Conservation (phyloP, 2,113 vertebrate genomes). For the Gnathochromis pfefferi region DNA sequence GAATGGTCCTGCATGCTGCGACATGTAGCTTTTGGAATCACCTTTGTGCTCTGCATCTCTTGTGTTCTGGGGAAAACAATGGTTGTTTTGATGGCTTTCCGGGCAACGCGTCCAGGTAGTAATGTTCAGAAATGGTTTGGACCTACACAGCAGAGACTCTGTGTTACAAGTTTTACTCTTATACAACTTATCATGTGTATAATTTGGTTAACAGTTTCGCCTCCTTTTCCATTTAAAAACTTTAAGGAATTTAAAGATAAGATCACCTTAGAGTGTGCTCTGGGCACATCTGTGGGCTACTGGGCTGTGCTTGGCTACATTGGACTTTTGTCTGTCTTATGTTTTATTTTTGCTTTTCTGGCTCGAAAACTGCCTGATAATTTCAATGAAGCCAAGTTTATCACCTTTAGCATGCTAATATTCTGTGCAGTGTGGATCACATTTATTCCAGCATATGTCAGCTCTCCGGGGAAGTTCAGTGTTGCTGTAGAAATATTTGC, state of each 20-base stretch:
- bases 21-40: not conserved
- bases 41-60: not conserved
- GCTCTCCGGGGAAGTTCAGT: not conserved
- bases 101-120: not conserved
- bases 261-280: constrained; percentile 60
- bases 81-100: not conserved
- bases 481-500: constrained; percentile 4
- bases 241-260: constrained; percentile 46
- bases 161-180: not conserved
- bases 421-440: not conserved
- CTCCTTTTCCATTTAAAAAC: constrained; percentile 45
- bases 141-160: not conserved
- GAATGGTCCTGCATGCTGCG: constrained; percentile 66
- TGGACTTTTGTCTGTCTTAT: not conserved
- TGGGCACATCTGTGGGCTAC: constrained; percentile 46
- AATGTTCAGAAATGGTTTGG: not conserved
- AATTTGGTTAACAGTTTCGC: constrained; percentile 39
- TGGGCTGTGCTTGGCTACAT: not conserved
- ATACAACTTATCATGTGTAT: not conserved
- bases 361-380: not conserved
- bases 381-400: not conserved
- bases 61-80: constrained; percentile 4
- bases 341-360: not conserved
- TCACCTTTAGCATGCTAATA: not conserved
- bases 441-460: not conserved